Evolutionary conservation across 2,797 vertebrate species (phyloP), one percentile per base, ranked within the genome.

Genomic region (Lindbergichthys nudifrons): DNA sequence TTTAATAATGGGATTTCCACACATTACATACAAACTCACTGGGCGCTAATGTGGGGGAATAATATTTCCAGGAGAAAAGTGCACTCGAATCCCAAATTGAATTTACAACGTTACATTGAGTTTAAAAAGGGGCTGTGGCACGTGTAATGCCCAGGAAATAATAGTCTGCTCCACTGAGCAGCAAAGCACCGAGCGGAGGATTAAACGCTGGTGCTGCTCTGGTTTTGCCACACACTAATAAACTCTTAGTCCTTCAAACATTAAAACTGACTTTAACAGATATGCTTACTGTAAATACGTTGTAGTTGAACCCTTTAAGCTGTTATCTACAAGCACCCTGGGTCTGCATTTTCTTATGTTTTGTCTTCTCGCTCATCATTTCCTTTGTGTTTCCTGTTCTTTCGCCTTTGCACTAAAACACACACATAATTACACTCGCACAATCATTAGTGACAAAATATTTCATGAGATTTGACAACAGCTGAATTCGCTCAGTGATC

Each of bases 1-100:
- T 30, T 87, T 83, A 88, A 90, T 87, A 87, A 90, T 83, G 71
- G 80, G 79, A 87, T 91, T 90, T 91, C 77, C 65, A 81, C 84
- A 81, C 71, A 76, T 87, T 86, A 80, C 46, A 82, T 78, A 70
- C 71, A 87, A 83, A 85, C 80, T 83, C 85, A 52, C 70, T 30
- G 42, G 68, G 67, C 19, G 61, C 81, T 86, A 86, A 82, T 86
- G 66, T 81, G 52, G 78, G 51, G 77, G 87, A 87, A 85, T 88
- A 87, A 87, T 81, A 84, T 89, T 88, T 84, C 69, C 39, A 4
- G 57, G 73, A 82, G 7, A 78, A 86, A 78, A 74, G 70, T 72
- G 69, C 66, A 65, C 61, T 71, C 5, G 45, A 71, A 74, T 81
- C 81, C 75, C 67, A 87, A 92, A 92, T 91, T 87, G 59, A 90